Conservation (phyloP, 1,140 invertebrate species). For the Gonioctena quinquepunctata region DNA sequence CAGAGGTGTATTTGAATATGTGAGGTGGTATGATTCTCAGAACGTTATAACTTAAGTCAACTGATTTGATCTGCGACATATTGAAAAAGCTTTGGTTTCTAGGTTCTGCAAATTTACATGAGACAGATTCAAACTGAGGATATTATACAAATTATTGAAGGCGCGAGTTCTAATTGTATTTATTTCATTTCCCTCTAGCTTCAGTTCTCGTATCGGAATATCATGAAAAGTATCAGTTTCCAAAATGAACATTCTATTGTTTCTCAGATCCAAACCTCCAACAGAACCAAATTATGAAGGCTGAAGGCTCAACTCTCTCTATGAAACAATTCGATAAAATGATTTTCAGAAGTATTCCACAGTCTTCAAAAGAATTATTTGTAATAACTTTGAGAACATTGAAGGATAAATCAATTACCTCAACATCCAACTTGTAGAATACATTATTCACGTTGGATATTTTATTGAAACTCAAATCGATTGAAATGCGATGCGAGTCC, state of each 20-base stretch:
- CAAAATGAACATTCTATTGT: background rate
- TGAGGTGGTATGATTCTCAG: background rate
- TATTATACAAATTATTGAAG: background rate
- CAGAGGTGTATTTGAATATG: background rate
- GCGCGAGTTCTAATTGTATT: background rate
- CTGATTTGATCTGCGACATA: background rate
- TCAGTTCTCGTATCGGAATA: background rate
- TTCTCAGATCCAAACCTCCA: background rate
- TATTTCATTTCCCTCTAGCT: constrained; percentile 5
- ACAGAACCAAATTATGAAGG: background rate
- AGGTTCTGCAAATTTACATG: background rate
- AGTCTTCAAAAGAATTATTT: background rate
- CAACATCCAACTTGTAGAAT: background rate
- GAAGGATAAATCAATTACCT: background rate
- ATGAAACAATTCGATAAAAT: background rate
- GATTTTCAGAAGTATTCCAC: background rate
- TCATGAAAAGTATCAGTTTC: background rate
- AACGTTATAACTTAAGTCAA: constrained; percentile 6
- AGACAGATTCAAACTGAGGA: background rate
- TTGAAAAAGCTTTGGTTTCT: background rate
- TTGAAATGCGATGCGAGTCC: background rate
- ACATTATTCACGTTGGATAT: background rate
- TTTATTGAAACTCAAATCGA: background rate
- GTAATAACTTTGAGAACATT: background rate
- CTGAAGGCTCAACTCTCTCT: background rate